Base-by-base conservation (phyloP, 2,797 vertebrate genomes). In the Lerista edwardsae region DNA sequence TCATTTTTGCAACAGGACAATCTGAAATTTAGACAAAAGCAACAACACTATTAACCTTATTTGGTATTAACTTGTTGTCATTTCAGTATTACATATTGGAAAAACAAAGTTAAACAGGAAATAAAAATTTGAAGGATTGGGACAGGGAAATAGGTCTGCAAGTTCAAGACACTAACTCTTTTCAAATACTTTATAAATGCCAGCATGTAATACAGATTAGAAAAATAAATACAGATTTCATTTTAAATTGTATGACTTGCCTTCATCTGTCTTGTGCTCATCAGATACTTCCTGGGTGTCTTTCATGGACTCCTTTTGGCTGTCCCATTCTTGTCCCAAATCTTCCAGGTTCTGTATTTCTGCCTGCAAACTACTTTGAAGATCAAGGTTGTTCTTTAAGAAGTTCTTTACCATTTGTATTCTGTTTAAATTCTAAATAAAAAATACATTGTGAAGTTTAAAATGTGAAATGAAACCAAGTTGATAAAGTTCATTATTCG, bases 321-420 rank as follows among this genome's bases (percentile, higher is more conserved):
- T 11, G 44, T 27, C 4, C 69, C 87, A 71, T 82, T 87, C 2
- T 25, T 89, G 87, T 77, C 61, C 27, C 59, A 94, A 61, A 51
- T 41, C 55, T 27, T 93, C 86, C 41, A 94, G 83, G 17, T 69
- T 92, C 82, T 94, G 75, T 64, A 94, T 8, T 39, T 92, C 90
- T 75, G 87, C 76, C 73, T 69, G 75, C 69, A 96, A 89, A 78
- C 62, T 39, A 71, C 19, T 87, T 85, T 90, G 82, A 75, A 96
- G 94, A 83, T 95, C 95, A 71, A 88, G 14, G 27, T 95, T 93
- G 17, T 84, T 82, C 68, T 82, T 90, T 72, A 94, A 83, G 64
- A 94, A 94, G 23, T 85, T 86, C 59, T 90, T 93, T 68, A 87
- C 17, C 11, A 41, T 83, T 75, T 91, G 73, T 77, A 92, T 59